phyloP scores from a whole-genome alignment of 2,113 vertebrate genomes.

The Speoplatyrhinus poulsoni region DNA sequence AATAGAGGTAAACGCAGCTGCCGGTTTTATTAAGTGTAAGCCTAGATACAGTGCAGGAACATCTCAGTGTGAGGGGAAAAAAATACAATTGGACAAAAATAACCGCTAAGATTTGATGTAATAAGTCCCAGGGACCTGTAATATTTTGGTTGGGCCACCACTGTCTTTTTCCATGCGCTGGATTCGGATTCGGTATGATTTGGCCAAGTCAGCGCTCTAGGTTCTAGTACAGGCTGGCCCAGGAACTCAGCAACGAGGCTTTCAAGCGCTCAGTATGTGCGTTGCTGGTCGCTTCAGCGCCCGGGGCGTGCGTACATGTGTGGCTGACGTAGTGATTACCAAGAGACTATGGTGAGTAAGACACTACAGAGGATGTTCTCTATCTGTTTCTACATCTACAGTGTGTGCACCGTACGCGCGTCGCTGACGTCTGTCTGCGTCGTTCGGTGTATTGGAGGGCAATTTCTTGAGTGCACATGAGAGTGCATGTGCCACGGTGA shows the following conservation, averaged over 20 bases:
- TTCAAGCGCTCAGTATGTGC: conserved; percentile 19
- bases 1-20: conserved; percentile 75
- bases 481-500: conserved; percentile 28
- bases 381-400: too few species aligned
- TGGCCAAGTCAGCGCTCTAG: conserved; percentile 50
- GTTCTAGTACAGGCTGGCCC: conserved; percentile 19
- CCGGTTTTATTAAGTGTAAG: conserved; percentile 63
- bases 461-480: background rate
- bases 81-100: conserved; percentile 47
- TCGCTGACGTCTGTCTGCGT: too few species aligned
- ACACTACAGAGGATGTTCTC: too few species aligned
- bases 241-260: conserved; percentile 23
- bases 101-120: conserved; percentile 53
- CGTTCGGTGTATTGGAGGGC: too few species aligned
- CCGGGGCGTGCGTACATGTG: background rate
- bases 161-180: conserved; percentile 48
- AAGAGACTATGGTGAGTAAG: too few species aligned
- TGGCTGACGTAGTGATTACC: too few species aligned
- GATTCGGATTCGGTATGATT: conserved; percentile 32
- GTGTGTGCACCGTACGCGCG: too few species aligned
- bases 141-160: conserved; percentile 57
- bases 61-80: conserved; percentile 60
- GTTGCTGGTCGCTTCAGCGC: too few species aligned
- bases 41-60: conserved; percentile 42
- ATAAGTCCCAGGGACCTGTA: conserved; percentile 56